Evolutionary conservation across 2,797 vertebrate genomes (phyloP), one percentile per base, ranked within the genome.

Genomic region (Trematomus bernacchii): DNA sequence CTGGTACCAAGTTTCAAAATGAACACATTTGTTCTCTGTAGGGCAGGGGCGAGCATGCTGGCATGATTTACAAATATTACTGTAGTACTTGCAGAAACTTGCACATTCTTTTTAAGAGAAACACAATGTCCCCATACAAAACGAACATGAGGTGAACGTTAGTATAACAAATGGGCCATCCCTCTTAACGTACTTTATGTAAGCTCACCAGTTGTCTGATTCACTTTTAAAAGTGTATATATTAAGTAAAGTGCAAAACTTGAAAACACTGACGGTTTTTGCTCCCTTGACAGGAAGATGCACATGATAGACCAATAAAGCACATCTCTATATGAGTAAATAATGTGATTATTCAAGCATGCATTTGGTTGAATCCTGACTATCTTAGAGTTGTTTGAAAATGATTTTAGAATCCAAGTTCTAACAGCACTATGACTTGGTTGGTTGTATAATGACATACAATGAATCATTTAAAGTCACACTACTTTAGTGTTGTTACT

Each of bases 401-500:
- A 50, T 55, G 14, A 65, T 6, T 63, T 30, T 3, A 11, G 3
- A 15, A 61, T 37, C 33, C 27, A 27, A 27, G 27, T 27, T 27
- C 27, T 5, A 37, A 37, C 33, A 37, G 7, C 19, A 42, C 33
- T 54, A 16, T 40, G 59, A 8, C 27, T 37, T 55, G 27, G 27
- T 27, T 27, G 27, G 27, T 5, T 37, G 53, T 46, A 58, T 10
- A 60, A 16, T 73, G 11, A 67, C 27, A 40, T 19, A 63, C 37
- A 67, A 61, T 0, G 50, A 27, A 66, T 10, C 15, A 47, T 40
- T 27, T 40, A 65, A 66, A 43, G 10, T 51, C 46, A 21, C 14
- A 3, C 48, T 10, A 57, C 43, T 23, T 12, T 42, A 23, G 30
- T 51, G 58, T 72, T 72, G 80, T 79, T 74, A 83, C 82, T 77